A percentile compares a stretch with the other conserved stretches of the same genome.
phyloP scores from a whole-genome alignment of 2,888 invertebrate species.

The Physocephala rufipes region DNA sequence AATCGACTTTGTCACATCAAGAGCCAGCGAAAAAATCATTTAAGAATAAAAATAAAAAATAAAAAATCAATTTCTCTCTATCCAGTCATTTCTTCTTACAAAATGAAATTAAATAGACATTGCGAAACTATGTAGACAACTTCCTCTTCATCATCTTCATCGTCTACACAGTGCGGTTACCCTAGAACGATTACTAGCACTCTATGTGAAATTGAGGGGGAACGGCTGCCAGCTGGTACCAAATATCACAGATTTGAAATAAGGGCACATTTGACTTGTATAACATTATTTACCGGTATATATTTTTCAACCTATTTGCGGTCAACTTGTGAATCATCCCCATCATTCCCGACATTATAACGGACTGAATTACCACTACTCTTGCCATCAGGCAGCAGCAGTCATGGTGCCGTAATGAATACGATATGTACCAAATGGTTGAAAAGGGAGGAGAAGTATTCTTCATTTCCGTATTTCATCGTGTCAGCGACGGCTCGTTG shows the following conservation, averaged over 20 bases:
- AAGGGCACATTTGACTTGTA: neutral
- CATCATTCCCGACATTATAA: slow-evolving; percentile 38
- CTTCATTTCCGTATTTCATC: neutral
- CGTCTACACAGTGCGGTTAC: neutral
- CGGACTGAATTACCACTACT: slow-evolving; percentile 39
- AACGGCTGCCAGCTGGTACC: neutral
- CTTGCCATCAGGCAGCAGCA: slow-evolving; percentile 22
- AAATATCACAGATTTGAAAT: neutral
- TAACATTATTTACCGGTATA: neutral
- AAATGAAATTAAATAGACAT: neutral
- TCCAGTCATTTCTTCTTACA: too few relatives aligned
- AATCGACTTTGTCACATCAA: too few relatives aligned
- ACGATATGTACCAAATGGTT: too few relatives aligned
- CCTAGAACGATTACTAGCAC: slow-evolving; percentile 50
- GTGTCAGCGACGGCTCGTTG: slow-evolving; percentile 16
- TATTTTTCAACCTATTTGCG: neutral
- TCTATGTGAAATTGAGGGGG: slow-evolving; percentile 47
- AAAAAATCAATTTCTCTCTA: too few relatives aligned
- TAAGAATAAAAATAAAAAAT: too few relatives aligned
- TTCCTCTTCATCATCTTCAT: neutral
- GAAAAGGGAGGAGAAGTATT: slow-evolving; percentile 8
- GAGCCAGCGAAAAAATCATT: too few relatives aligned
- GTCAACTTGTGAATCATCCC: neutral
- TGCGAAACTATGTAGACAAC: too few relatives aligned
- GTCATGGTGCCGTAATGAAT: slow-evolving; percentile 19